Base-by-base conservation (phyloP, 2,888 invertebrate genomes). In the Hydropsyche betteni region DNA sequence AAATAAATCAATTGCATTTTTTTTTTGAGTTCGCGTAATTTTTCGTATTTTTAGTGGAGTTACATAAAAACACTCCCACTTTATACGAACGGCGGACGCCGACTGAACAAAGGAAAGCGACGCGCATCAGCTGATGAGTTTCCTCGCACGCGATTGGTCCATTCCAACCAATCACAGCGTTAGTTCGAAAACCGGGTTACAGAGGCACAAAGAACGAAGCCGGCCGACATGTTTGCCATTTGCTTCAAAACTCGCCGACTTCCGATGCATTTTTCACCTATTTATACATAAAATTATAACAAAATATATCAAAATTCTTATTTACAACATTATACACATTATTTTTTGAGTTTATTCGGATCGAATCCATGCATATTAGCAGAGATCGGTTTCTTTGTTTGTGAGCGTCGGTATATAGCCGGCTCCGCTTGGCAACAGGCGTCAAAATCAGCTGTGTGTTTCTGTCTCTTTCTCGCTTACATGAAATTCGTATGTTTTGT, bases 391-490 rank as follows among this genome's bases (percentile, higher is more conserved):
- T 75, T 72, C 75, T 75, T 75, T 75, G 75, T 75, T 71, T 51
- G 52, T 50, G 44, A 58, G 61, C 50, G 34, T 5, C 5, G 44
- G 52, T 10, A 14, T n/a, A 24, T n/a, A n/a, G 6, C 44, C n/a
- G 50, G 36, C 64, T 71, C 64, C 52, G 75, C 75, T 71, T 75
- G 75, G 75, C 75, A 75, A 75, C 75, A 75, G 71, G 75, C 75
- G 75, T 75, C 75, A 75, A 75, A 75, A 75, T 75, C 75, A 75
- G 75, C 75, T 75, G 75, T 36, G n/a, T 55, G n/a, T 8, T 55
- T 55, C 55, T 16, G 55, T 55, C 55, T 55, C 55, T 55, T n/a
- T 55, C 16, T 1, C 16, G 1, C 55, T 5, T n/a, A n/a, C 4
- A 55, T n/a, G 16, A 6, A 12, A 3, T n/a, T 16, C 4, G n/a